A percentile compares a stretch with the other conserved stretches of the same genome.
These are phyloP conservation scores for Cydia pomonella DNA, from an alignment of 1,140 invertebrate genomes.

Conservation along the genomic window DNA sequence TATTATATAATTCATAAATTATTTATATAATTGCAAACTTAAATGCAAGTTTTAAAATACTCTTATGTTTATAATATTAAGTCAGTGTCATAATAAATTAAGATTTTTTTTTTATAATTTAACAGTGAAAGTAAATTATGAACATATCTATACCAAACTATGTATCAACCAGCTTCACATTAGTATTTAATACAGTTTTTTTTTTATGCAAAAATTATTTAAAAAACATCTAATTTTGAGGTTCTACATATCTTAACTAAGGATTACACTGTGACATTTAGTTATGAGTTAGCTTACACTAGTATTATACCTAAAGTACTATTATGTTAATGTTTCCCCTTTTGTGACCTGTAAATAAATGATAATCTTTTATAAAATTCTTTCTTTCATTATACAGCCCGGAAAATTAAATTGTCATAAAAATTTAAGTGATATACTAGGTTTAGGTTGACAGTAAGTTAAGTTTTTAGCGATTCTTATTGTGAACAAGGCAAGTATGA, in stretches of 20 bases:
- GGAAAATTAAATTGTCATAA: neutral
- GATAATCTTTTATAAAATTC: constrained; percentile 35
- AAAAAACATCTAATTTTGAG: neutral
- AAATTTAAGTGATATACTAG: no score
- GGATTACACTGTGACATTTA: neutral
- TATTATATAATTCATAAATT: neutral
- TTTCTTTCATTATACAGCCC: neutral
- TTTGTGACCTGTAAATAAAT: constrained; percentile 88
- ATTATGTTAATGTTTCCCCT: constrained; percentile 90
- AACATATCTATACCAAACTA: no score
- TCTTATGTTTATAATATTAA: neutral
- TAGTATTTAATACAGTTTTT: no score
- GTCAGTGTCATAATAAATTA: neutral
- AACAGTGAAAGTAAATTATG: no score
- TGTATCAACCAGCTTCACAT: no score
- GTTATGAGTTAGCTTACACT: neutral
- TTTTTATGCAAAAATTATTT: no score
- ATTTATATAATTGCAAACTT: constrained; percentile 22
- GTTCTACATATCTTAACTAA: neutral
- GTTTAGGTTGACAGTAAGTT: no score
- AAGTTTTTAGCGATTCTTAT: no score
- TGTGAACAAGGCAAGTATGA: neutral
- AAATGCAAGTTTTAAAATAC: neutral
- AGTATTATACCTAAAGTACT: constrained; percentile 18
- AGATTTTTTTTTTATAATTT: no score